Evolutionary conservation across 2,113 vertebrate species (phyloP).

Genomic region (Arothron firmamentum): DNA sequence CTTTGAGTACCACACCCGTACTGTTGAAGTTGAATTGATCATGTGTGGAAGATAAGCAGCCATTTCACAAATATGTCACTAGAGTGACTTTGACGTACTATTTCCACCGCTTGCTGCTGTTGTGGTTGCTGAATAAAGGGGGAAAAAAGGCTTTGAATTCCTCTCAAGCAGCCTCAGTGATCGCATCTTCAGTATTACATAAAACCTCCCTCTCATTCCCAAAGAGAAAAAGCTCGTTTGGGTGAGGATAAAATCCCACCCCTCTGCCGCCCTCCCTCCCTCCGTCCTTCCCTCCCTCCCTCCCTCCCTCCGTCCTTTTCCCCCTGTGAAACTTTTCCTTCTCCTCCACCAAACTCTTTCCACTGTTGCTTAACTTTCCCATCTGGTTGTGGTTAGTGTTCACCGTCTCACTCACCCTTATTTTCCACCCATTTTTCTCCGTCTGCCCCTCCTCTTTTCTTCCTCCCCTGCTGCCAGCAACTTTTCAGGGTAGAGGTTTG

Average conservation of each 20-base stretch:
- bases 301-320: conserved; percentile 8
- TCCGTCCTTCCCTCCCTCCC: conserved; percentile 14
- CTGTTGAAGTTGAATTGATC: too few relatives aligned
- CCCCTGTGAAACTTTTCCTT: conserved; percentile 37
- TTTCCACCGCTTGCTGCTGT: neutral
- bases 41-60: too few relatives aligned
- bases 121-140: conserved; percentile 21
- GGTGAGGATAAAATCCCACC: conserved; percentile 20
- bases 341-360: conserved; percentile 41
- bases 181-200: conserved; percentile 46
- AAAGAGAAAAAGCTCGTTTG: conserved; percentile 28
- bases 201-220: conserved; percentile 54
- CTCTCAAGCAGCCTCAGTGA: conserved; percentile 31
- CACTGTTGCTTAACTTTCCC: conserved; percentile 39
- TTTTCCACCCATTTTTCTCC: conserved; percentile 2
- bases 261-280: conserved; percentile 14
- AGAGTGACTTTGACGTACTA: too few relatives aligned
- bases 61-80: too few relatives aligned
- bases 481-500: conserved; percentile 27
- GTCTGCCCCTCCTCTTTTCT: conserved; percentile 4
- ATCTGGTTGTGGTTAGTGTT: conserved; percentile 68
- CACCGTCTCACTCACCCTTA: conserved; percentile 28
- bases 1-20: too few relatives aligned
- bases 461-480: conserved; percentile 25
- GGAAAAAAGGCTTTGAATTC: conserved; percentile 15